These are phyloP conservation scores for Kryptopterus vitreolus DNA, from an alignment of 2,797 vertebrate species.

Conservation along the genomic window DNA sequence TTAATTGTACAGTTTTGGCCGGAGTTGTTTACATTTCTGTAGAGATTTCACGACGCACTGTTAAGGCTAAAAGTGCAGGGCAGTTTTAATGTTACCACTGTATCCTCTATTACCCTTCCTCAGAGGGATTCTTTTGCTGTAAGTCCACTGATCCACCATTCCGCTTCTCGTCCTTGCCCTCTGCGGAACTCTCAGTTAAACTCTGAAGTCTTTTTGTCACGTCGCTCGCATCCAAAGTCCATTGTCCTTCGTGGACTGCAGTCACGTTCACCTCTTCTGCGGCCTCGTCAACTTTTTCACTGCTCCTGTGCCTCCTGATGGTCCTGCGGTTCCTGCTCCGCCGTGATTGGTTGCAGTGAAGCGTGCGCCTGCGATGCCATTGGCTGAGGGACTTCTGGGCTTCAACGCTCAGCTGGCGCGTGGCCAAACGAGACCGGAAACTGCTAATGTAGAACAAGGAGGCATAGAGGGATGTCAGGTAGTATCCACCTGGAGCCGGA, in stretches of 20 bases:
- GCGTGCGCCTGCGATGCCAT: constrained; percentile 85
- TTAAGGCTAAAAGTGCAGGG: constrained; percentile 27
- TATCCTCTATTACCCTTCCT: background rate
- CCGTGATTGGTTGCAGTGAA: constrained; percentile 73
- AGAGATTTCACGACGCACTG: background rate
- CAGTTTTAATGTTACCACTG: constrained; percentile 17
- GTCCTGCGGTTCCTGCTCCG: constrained; percentile 61
- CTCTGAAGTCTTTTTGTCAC: constrained; percentile 22
- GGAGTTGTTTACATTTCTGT: background rate
- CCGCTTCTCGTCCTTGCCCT: constrained; percentile 21
- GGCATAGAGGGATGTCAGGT: constrained; percentile 87
- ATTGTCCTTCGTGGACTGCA: background rate
- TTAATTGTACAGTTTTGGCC: constrained; percentile 6
- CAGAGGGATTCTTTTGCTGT: background rate
- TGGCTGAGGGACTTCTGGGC: constrained; percentile 82
- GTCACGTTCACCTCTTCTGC: constrained; percentile 21
- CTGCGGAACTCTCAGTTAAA: constrained; percentile 23
- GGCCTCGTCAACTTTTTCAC: background rate
- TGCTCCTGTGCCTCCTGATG: constrained; percentile 58
- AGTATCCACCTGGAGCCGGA: constrained; percentile 80
- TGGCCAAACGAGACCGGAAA: constrained; percentile 71
- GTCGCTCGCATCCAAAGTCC: background rate
- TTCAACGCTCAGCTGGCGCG: constrained; percentile 79
- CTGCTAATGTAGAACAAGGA: constrained; percentile 86
- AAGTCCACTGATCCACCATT: background rate